These are phyloP conservation scores for Palythoa grandis DNA, from an alignment of 92 coral and sea anemone species.

Conservation along the genomic window DNA sequence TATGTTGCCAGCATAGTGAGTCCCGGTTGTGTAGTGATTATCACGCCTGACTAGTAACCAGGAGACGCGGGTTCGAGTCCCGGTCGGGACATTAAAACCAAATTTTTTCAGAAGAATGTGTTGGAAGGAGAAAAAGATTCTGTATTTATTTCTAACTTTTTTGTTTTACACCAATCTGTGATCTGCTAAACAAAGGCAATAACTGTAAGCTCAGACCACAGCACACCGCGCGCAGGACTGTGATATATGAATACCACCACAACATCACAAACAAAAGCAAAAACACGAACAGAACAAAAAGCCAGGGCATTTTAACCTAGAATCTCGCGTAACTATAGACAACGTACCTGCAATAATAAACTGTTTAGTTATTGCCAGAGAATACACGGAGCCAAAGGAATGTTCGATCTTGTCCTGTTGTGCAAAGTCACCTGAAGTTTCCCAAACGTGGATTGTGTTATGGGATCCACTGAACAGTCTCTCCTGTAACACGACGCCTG, in stretches of 20 bases:
- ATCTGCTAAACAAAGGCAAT: too few relatives aligned
- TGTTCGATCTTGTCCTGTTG: conserved; percentile 85
- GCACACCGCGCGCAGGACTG: neutral
- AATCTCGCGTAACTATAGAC: neutral
- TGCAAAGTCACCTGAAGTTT: conserved; percentile 87
- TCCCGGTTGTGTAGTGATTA: too few relatives aligned
- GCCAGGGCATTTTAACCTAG: neutral
- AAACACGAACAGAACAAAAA: neutral
- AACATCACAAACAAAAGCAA: neutral
- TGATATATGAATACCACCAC: neutral
- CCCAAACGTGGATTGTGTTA: conserved; percentile 96
- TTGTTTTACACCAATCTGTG: too few relatives aligned
- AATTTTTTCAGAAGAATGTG: too few relatives aligned
- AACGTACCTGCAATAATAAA: conserved; percentile 90
- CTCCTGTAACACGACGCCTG: conserved; percentile 54
- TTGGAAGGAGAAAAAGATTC: too few relatives aligned
- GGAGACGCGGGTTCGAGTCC: too few relatives aligned
- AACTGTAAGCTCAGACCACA: too few relatives aligned
- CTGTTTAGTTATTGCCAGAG: conserved; percentile 87
- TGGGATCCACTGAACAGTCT: conserved; percentile 95
- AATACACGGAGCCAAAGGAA: conserved; percentile 90
- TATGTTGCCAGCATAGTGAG: too few relatives aligned
- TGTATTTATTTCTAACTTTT: too few relatives aligned
- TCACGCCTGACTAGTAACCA: too few relatives aligned
- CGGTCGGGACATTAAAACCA: too few relatives aligned